These are phyloP conservation scores for Lophochroa leadbeateri DNA, from an alignment of 2,113 vertebrate species.

Conservation along the genomic window DNA sequence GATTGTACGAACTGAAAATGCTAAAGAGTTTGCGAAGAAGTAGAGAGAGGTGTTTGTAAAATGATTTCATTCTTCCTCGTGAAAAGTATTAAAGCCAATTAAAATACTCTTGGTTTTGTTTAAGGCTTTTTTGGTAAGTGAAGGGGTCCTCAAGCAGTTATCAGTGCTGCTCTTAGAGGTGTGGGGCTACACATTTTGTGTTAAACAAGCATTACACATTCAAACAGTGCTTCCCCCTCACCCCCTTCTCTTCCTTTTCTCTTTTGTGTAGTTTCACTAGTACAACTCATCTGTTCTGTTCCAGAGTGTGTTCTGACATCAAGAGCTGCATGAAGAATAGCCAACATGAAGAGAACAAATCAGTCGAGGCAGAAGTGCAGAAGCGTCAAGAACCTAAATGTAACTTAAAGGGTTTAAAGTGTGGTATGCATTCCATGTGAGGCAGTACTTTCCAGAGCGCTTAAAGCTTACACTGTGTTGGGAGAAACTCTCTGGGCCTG, in stretches of 20 bases:
- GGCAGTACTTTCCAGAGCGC: not conserved
- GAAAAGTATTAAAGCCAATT: not conserved
- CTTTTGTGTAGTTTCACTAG: conserved; percentile 24
- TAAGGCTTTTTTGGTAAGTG: not conserved
- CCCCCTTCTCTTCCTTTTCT: not conserved
- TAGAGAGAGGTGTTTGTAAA: not conserved
- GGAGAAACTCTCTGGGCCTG: not conserved
- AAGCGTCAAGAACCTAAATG: conserved; percentile 39
- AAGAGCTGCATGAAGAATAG: conserved; percentile 51
- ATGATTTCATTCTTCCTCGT: not conserved
- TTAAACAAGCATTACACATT: not conserved
- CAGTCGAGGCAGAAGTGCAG: conserved; percentile 60
- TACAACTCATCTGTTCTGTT: conserved; percentile 19
- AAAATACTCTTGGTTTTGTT: not conserved
- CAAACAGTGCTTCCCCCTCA: not conserved
- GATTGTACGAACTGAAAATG: not conserved
- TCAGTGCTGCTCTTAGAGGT: not conserved
- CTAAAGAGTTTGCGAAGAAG: not conserved
- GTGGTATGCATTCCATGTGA: not conserved
- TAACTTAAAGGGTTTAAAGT: conserved; percentile 40
- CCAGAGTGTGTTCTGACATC: conserved; percentile 44
- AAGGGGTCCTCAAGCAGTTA: not conserved
- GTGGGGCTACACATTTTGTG: not conserved
- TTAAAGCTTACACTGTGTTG: not conserved
- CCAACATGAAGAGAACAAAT: conserved; percentile 43